These are phyloP conservation scores for Acrocephalus scirpaceus DNA, from an alignment of 2,797 vertebrate species.

Conservation along the genomic window DNA sequence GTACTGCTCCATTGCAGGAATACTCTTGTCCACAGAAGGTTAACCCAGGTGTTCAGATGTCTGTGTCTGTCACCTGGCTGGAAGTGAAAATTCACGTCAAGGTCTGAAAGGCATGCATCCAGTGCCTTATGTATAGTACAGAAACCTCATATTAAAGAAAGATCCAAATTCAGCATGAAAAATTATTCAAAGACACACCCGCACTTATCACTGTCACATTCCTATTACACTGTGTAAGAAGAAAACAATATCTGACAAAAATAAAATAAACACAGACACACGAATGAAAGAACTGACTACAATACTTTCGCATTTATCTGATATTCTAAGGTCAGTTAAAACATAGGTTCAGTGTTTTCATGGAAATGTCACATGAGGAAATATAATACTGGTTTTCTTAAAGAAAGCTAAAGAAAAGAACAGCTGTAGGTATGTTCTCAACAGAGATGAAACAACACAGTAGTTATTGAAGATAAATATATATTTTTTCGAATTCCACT, in stretches of 20 bases:
- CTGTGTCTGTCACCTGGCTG: not conserved
- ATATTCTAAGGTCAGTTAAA: not conserved
- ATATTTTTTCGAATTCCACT: not conserved
- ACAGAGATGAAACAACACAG: not conserved
- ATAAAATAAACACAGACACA: conserved; percentile 21
- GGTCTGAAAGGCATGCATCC: not conserved
- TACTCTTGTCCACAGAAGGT: not conserved
- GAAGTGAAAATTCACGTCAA: not conserved
- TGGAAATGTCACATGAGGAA: not conserved
- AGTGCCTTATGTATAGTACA: not conserved
- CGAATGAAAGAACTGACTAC: not conserved
- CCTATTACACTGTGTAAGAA: conserved; percentile 25
- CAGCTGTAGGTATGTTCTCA: not conserved
- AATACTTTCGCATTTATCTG: not conserved
- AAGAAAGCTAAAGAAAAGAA: not conserved
- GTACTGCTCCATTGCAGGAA: not conserved
- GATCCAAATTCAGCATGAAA: not conserved
- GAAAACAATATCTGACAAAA: conserved; percentile 50
- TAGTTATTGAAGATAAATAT: not conserved
- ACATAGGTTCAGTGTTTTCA: not conserved
- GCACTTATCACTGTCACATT: conserved; percentile 16
- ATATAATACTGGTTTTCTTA: not conserved
- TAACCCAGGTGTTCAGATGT: not conserved
- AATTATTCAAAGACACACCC: conserved; percentile 28
- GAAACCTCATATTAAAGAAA: not conserved